Evolutionary conservation across 1,140 invertebrate species (phyloP).

Genomic region (Lucilia sericata): DNA sequence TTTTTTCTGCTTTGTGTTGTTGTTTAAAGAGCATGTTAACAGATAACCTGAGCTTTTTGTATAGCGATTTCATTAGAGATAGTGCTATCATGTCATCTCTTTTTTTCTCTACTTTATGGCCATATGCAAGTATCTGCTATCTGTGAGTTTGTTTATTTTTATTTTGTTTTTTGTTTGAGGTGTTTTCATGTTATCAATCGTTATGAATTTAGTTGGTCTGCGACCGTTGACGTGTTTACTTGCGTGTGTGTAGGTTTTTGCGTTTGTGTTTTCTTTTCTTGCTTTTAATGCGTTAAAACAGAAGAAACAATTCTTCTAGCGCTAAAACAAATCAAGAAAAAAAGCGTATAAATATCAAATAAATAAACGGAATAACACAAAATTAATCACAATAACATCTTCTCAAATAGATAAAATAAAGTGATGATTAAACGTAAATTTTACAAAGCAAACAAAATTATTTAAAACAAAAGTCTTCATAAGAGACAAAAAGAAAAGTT

Average conservation of each 20-base stretch:
- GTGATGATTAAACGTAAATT: background rate
- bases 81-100: conserved; percentile 10
- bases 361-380: background rate
- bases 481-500: too few species aligned
- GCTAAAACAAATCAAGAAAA: background rate
- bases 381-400: background rate
- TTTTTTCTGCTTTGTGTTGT: conserved; percentile 24
- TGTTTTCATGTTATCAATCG: conserved; percentile 25
- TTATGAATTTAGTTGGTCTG: conserved; percentile 61
- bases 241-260: conserved; percentile 47
- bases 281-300: conserved; percentile 4
- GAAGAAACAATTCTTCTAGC: background rate
- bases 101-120: background rate
- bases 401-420: background rate
- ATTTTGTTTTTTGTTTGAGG: conserved; percentile 38
- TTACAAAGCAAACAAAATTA: background rate
- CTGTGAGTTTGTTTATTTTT: background rate
- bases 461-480: background rate
- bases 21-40: conserved; percentile 17
- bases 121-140: background rate
- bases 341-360: too few species aligned
- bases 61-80: conserved; percentile 30
- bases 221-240: conserved; percentile 67
- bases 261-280: conserved; percentile 32
- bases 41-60: conserved; percentile 18